These are phyloP conservation scores for Conopomorpha cramerella DNA, from an alignment of 1,140 invertebrate species.

Conservation along the genomic window DNA sequence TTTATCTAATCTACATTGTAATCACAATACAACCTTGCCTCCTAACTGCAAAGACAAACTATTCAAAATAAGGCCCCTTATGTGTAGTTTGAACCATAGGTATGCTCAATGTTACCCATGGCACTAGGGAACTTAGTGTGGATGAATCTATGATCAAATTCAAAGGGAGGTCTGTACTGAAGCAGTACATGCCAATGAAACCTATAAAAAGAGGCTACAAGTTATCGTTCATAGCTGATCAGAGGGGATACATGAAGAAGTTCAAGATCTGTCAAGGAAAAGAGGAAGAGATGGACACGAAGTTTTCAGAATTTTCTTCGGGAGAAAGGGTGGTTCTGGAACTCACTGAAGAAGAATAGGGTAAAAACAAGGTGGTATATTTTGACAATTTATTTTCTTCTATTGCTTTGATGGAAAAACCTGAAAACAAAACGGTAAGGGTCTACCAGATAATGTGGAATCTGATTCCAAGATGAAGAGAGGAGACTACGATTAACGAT, in stretches of 20 bases:
- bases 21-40: conserved; percentile 15
- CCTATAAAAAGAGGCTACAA: conserved; percentile 53
- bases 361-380: conserved; percentile 26
- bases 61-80: conserved; percentile 16
- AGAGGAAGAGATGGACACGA: conserved; percentile 16
- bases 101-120: conserved; percentile 13
- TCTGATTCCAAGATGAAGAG: conserved; percentile 24
- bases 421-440: conserved; percentile 20
- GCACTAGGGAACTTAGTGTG: conserved; percentile 16
- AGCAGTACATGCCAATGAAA: conserved; percentile 52
- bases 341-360: conserved; percentile 21
- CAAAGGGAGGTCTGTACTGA: conserved; percentile 30
- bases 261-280: conserved; percentile 51
- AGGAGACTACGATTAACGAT: conserved; percentile 23
- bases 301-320: conserved; percentile 22
- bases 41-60: conserved; percentile 16
- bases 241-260: conserved; percentile 35
- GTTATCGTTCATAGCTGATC: conserved; percentile 30
- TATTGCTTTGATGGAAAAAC: conserved; percentile 24
- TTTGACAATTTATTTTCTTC: conserved; percentile 50
- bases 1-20: conserved; percentile 18
- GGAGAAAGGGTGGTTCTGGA: conserved; percentile 27
- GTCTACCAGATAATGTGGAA: conserved; percentile 17
- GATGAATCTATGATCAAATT: conserved; percentile 39
- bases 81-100: conserved; percentile 19